Conservation (phyloP, 2,113 vertebrate genomes). For the Hystrix cristata region DNA sequence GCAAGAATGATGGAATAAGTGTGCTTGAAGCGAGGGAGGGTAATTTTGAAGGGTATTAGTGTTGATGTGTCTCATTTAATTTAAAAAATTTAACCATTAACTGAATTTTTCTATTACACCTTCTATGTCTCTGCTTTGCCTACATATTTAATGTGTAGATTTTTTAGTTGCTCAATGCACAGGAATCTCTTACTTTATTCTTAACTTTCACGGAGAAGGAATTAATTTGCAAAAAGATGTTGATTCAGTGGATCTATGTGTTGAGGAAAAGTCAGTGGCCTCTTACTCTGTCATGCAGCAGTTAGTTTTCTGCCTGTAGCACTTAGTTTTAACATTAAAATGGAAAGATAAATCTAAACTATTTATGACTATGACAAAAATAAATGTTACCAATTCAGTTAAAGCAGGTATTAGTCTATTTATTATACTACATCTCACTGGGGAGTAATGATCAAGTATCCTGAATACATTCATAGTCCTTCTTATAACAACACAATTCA, state of each 20-base stretch:
- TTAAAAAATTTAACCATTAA: neutral
- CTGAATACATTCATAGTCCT: neutral
- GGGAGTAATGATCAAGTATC: neutral
- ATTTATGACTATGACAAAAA: conserved; percentile 29
- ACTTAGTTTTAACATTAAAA: conserved; percentile 12
- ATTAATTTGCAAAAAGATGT: neutral
- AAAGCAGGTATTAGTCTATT: neutral
- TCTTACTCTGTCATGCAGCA: neutral
- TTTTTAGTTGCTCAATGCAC: neutral
- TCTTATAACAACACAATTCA: neutral
- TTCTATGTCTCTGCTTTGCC: neutral
- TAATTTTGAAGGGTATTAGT: neutral
- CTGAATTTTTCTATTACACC: neutral
- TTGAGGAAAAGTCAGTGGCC: neutral
- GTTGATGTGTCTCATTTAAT: neutral
- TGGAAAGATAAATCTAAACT: conserved; percentile 5
- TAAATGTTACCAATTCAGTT: conserved; percentile 4
- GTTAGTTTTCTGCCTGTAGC: neutral
- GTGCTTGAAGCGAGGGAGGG: neutral
- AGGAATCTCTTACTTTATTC: neutral
- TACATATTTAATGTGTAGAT: neutral
- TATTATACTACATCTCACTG: neutral
- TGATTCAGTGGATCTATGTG: neutral
- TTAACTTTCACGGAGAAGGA: neutral
- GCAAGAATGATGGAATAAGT: neutral